Base-by-base conservation (phyloP, 2,888 invertebrate species). In the Anthophora plumipes region DNA sequence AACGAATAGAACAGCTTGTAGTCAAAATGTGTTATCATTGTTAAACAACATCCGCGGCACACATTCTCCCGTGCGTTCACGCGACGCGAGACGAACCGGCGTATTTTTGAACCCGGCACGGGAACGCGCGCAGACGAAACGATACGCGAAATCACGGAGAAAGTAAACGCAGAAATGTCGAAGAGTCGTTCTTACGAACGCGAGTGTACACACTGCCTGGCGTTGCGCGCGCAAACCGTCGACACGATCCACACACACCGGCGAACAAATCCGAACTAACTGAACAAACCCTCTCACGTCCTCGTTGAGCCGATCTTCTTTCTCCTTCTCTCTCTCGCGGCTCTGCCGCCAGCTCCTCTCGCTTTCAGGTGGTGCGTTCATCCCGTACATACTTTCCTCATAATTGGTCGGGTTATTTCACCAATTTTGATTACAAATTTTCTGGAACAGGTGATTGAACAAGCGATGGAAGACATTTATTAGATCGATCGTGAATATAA, bases 211-310 rank as follows among this genome's bases (percentile, higher is more conserved):
- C 83, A 73, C 80, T 46, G 77, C 67, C 55, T 71, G 25, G 31
- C 79, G 80, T 75, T 59, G 72, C 63, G 67, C 80, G 77, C 80
- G 76, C 79, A 75, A 77, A 77, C 67, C 67, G 55, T 43, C 68
- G 55, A 72, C 78, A 57, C 82, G 84, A 89, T 50, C 85, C 85
- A 77, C 68, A 67, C 90, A 73, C 85, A 81, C 85, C 91, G 91
- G 86, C 88, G 89, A 89, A 86, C 89, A 88, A 91, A 90, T 88
- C 88, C 89, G 84, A 88, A 92, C 92, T 92, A 91, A 91, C 81
- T 63, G 77, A 75, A 81, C 83, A 63, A 59, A 67, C 71, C 87
- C 80, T 72, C 78, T 67, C 74, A 70, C 80, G 79, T 76, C 63
- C 83, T 81, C 83, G 77, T 82, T 83, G 69, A 77, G 79, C 73